Conservation (phyloP, 2,113 vertebrate genomes). For the Piaya cayana region DNA sequence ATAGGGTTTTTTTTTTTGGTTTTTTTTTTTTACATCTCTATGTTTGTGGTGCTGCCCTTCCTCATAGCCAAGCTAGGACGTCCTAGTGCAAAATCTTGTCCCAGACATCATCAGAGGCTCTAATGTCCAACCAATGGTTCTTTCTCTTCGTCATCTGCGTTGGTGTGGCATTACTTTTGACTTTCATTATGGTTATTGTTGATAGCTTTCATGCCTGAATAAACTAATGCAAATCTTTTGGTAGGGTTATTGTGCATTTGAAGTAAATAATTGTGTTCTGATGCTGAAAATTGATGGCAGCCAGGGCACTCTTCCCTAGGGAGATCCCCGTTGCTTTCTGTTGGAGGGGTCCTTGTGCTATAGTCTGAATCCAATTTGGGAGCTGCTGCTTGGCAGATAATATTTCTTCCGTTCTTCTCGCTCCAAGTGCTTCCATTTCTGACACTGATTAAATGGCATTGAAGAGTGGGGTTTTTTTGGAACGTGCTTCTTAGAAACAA, state of each 20-base stretch:
- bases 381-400: neutral
- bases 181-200: neutral
- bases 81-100: neutral
- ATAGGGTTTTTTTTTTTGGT: neutral
- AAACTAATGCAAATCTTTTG: neutral
- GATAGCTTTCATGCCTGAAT: neutral
- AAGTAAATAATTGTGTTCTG: neutral
- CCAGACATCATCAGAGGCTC: neutral
- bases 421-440: neutral
- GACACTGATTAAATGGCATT: neutral
- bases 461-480: neutral
- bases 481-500: neutral
- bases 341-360: neutral
- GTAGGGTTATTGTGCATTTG: neutral
- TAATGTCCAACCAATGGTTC: neutral
- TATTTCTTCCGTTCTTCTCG: neutral
- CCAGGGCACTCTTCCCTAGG: neutral
- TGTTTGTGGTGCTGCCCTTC: neutral
- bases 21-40: neutral
- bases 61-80: neutral
- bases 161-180: neutral
- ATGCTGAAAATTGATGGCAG: neutral
- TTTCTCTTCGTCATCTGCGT: fast-evolving
- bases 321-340: neutral
- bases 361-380: neutral